phyloP scores from a whole-genome alignment of 2,888 invertebrate genomes.

The Nemapogon koenigi region DNA sequence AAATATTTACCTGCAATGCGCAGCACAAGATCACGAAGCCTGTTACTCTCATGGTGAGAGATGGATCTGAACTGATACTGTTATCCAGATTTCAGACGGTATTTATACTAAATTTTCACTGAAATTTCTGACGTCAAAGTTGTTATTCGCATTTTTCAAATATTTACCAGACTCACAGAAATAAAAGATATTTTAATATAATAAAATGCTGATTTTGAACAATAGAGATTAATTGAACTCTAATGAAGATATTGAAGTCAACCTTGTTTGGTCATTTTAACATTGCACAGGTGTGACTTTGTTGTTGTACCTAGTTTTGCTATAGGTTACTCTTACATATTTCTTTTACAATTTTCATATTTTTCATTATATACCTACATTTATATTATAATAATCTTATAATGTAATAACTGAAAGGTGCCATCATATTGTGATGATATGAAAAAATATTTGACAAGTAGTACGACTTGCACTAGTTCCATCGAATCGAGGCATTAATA shows the following conservation, averaged over 20 bases:
- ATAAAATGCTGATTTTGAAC: constrained; percentile 33
- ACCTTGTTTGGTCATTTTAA: too few relatives aligned
- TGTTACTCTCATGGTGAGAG: constrained; percentile 53
- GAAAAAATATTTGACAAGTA: too few relatives aligned
- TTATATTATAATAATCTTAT: too few relatives aligned
- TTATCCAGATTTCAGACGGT: constrained; percentile 16
- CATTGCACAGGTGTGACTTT: too few relatives aligned
- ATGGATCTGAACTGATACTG: constrained; percentile 48
- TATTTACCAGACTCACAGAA: constrained; percentile 27
- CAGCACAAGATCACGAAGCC: constrained; percentile 56
- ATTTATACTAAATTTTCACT: constrained; percentile 37
- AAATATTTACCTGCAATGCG: constrained; percentile 48
- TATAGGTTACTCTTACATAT: too few relatives aligned
- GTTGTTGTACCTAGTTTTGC: too few relatives aligned
- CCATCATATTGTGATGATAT: too few relatives aligned
- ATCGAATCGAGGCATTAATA: too few relatives aligned
- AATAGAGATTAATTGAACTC: constrained; percentile 32
- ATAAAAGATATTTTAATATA: constrained; percentile 24
- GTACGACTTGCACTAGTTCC: too few relatives aligned
- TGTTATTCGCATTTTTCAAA: constrained; percentile 19
- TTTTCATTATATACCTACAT: too few relatives aligned
- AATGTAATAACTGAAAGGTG: too few relatives aligned
- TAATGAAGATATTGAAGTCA: constrained; percentile 31
- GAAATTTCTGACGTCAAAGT: constrained; percentile 19
- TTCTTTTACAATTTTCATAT: too few relatives aligned